Evolutionary conservation across 2,888 invertebrate species (phyloP).

Genomic region (Andricus quercusramuli): DNA sequence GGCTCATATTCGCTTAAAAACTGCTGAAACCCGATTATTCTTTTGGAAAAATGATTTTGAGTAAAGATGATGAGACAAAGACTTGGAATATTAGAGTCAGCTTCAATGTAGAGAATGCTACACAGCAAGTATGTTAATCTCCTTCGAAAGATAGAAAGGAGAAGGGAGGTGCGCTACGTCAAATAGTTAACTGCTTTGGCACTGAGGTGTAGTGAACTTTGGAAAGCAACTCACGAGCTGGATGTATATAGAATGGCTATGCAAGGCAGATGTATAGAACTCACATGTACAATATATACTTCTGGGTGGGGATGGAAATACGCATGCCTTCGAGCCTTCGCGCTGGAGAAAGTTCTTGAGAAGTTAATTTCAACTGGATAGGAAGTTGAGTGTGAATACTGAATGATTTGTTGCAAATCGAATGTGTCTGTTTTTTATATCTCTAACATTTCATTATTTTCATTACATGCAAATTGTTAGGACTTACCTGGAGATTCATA

Average conservation of each 20-base stretch:
- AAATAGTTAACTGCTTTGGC: constrained; percentile 71
- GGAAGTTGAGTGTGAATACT: constrained; percentile 69
- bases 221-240: constrained; percentile 63
- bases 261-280: constrained; percentile 47
- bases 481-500: too few species aligned
- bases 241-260: constrained; percentile 29
- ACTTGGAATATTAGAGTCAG: constrained; percentile 41
- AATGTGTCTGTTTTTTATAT: constrained; percentile 56
- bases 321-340: constrained; percentile 58
- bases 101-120: constrained; percentile 42
- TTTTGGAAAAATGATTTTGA: not conserved
- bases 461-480: not conserved
- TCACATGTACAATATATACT: constrained; percentile 54
- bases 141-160: constrained; percentile 54
- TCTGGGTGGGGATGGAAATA: constrained; percentile 59
- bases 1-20: not conserved
- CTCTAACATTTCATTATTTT: not conserved
- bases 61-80: constrained; percentile 47
- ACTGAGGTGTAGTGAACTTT: constrained; percentile 61
- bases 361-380: constrained; percentile 74
- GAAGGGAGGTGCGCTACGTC: constrained; percentile 59
- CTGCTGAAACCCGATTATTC: not conserved
- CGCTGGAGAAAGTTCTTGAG: constrained; percentile 63
- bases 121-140: constrained; percentile 57
- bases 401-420: constrained; percentile 74